Evolutionary conservation across 2,888 invertebrate genomes (phyloP), one percentile per base, ranked within the genome.

Genomic region (Calliopum simillimum): DNA sequence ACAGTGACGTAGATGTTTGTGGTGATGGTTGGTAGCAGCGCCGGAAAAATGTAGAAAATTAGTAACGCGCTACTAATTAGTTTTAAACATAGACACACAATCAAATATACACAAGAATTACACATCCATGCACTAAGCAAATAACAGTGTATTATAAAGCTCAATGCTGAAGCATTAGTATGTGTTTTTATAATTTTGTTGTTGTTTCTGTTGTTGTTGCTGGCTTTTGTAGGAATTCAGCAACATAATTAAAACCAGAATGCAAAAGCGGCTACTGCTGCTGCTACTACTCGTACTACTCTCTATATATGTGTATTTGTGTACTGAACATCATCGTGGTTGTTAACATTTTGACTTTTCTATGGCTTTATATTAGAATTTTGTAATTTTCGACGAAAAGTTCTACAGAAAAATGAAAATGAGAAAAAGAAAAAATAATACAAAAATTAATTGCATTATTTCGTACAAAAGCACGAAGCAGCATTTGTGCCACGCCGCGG

Each of bases 21-120:
- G 33, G 25, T 25, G 25, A 8, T 33, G 33, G 33, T 33, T 33
- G 33, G 8, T 33, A 25, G 33, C n/a, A n/a, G 49, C 47, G 8
- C 16, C 25, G 25, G 47, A 63, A 63, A 25, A 49, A 25, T 63
- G 62, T 33, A 16, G 59, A 63, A 62, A 63, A 25, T 63, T 49
- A 47, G 62, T 63, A n/a, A 16, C 25, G 62, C 49, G 23, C 62
- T 63, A 33, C 47, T 63, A 63, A 63, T 63, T 63, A 63, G 62
- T 63, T 14, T 33, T 33, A 8, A 33, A 53, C 23, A 53, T 12
- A 53, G 19, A 12, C 53, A 53, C 53, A 53, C 51, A 19, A 11
- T 6, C 23, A 21, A 5, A 53, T 8, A 53, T 19, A 23, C 53
- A 14, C 53, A 23, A 3, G 5, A 6, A 33, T 33, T 21, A 21